A percentile compares a stretch with the other conserved stretches of the same genome.
These are phyloP conservation scores for Lagorchestes hirsutus DNA, from an alignment of 2,797 vertebrate genomes.

Conservation along the genomic window DNA sequence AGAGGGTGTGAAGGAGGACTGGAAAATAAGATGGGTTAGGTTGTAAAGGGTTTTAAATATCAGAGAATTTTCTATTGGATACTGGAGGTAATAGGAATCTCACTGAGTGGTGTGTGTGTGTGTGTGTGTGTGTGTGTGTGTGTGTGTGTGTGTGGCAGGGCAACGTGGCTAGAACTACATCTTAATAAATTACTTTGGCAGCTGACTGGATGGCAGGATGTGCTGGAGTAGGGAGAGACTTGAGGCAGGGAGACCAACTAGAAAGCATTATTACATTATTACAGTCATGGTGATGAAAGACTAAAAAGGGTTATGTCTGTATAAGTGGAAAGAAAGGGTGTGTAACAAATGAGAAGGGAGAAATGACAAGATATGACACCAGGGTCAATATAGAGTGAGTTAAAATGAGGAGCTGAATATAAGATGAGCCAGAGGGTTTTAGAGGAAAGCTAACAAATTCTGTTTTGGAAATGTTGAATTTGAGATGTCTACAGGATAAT, in stretches of 20 bases:
- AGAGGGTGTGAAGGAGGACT: background rate
- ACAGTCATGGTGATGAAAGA: background rate
- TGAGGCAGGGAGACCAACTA: background rate
- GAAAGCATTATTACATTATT: background rate
- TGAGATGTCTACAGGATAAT: background rate
- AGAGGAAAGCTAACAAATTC: background rate
- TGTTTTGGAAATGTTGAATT: background rate
- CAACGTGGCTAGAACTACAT: background rate
- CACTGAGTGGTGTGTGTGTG: background rate
- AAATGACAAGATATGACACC: background rate
- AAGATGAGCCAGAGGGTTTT: background rate
- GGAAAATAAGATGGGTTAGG: background rate
- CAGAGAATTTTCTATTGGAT: background rate
- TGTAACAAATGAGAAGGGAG: background rate
- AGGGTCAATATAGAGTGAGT: background rate
- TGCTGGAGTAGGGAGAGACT: background rate
- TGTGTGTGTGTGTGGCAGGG: background rate
- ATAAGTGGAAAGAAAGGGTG: background rate
- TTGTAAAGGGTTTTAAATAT: background rate
- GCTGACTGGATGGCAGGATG: background rate
- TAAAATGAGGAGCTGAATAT: background rate
- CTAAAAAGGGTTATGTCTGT: background rate
- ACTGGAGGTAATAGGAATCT: background rate
- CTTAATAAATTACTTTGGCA: background rate
- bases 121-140: background rate